A percentile compares a stretch with the other conserved stretches of the same genome.
Evolutionary conservation across 2,797 vertebrate species (phyloP).

Genomic region (Chiroxiphia lanceolata): DNA sequence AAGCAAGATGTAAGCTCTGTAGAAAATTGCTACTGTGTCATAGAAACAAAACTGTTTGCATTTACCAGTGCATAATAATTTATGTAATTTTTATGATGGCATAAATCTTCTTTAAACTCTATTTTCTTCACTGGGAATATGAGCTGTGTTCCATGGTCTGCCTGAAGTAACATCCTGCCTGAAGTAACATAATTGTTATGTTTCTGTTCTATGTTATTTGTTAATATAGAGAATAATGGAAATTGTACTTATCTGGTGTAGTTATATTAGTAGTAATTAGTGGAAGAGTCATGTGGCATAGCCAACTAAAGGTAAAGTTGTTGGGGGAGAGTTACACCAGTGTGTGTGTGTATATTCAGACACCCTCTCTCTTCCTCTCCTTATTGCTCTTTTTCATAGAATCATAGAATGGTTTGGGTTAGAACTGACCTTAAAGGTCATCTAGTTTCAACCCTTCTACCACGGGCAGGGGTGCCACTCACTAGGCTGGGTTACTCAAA

Average conservation of each 20-base stretch:
- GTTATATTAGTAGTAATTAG: neutral
- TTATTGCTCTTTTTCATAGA: neutral
- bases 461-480: fast-evolving
- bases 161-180: neutral
- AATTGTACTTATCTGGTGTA: neutral
- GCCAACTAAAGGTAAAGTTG: neutral
- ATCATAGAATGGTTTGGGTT: neutral
- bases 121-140: neutral
- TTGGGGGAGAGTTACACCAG: neutral
- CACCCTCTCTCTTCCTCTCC: neutral
- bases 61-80: neutral
- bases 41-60: neutral
- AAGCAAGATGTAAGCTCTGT: neutral
- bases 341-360: fast-evolving
- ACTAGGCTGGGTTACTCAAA: neutral
- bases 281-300: neutral
- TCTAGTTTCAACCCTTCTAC: neutral
- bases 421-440: neutral
- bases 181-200: neutral
- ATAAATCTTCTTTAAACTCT: neutral
- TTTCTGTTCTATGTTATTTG: neutral
- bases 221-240: neutral
- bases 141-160: neutral
- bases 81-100: neutral
- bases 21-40: neutral